Percentiles rank a stretch among this genome's conserved stretches.
These are phyloP conservation scores for Eumacrocentrus americanus DNA, from an alignment of 2,888 invertebrate species.

Conservation along the genomic window DNA sequence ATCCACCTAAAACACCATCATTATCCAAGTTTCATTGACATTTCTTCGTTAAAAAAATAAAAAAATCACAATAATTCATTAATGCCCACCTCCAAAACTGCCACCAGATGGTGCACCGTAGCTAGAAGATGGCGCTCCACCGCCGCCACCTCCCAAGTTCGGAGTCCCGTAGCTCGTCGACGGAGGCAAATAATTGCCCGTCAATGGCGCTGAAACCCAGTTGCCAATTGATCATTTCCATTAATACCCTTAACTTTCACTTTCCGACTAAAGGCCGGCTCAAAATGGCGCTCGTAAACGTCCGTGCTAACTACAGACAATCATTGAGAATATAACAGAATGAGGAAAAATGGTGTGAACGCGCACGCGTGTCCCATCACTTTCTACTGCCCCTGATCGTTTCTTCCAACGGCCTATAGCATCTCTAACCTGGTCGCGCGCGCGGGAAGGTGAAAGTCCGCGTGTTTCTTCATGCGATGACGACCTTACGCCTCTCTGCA, in stretches of 20 bases:
- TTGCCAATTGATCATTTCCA: not conserved
- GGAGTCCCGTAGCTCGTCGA: constrained; percentile 63
- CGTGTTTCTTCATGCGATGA: constrained; percentile 8
- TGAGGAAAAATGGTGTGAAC: not conserved
- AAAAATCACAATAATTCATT: no score
- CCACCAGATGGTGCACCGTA: constrained; percentile 49
- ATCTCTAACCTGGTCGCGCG: not conserved
- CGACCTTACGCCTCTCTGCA: constrained; percentile 2
- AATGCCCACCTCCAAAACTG: constrained; percentile 20
- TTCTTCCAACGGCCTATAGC: not conserved
- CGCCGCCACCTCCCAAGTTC: constrained; percentile 48
- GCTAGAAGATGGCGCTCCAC: constrained; percentile 42
- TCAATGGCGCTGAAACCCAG: constrained; percentile 62
- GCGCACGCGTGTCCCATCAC: not conserved
- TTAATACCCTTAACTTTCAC: not conserved
- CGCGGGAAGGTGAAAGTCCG: constrained; percentile 14
- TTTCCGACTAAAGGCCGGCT: not conserved
- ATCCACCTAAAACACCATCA: no score
- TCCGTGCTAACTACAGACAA: not conserved
- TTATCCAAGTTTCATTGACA: no score
- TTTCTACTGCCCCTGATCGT: not conserved
- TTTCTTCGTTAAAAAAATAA: no score
- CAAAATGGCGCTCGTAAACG: not conserved
- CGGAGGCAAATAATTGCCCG: constrained; percentile 68
- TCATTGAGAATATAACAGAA: not conserved